These are phyloP conservation scores for Camponotus vicinus DNA, from an alignment of 1,140 invertebrate genomes.

Conservation along the genomic window DNA sequence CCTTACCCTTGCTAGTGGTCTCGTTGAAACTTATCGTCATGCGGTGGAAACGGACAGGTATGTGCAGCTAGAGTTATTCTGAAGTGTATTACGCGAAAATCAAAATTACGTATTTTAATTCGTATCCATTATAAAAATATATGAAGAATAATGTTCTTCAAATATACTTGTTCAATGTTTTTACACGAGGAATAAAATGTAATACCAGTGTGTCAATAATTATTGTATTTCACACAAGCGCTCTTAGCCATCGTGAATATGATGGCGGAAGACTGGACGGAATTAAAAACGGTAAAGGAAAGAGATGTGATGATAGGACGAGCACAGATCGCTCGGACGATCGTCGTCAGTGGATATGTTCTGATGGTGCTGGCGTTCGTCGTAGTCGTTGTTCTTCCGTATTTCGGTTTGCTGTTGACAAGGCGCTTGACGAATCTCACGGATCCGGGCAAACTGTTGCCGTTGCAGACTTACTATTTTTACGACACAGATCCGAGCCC, in stretches of 20 bases:
- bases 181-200: neutral
- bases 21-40: conserved; percentile 35
- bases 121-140: neutral
- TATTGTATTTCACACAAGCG: conserved; percentile 20
- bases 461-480: conserved; percentile 44
- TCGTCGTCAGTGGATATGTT: conserved; percentile 29
- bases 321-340: conserved; percentile 11
- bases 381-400: conserved; percentile 24
- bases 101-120: neutral
- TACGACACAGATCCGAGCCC: conserved; percentile 29
- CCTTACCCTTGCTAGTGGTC: conserved; percentile 19
- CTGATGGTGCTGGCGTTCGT: conserved; percentile 31
- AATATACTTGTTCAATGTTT: neutral
- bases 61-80: neutral
- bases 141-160: neutral
- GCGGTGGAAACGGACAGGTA: conserved; percentile 48
- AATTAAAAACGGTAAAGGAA: conserved; percentile 6
- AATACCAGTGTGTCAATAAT: neutral
- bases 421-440: conserved; percentile 35
- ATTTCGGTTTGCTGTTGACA: conserved; percentile 9
- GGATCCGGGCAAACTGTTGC: conserved; percentile 6
- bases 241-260: conserved; percentile 23
- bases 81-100: neutral
- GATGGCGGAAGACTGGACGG: conserved; percentile 33
- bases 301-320: conserved; percentile 23